Percentiles rank a stretch among this genome's conserved stretches.
Evolutionary conservation across 2,888 invertebrate genomes (phyloP).

Genomic region (Drosophila greeni): DNA sequence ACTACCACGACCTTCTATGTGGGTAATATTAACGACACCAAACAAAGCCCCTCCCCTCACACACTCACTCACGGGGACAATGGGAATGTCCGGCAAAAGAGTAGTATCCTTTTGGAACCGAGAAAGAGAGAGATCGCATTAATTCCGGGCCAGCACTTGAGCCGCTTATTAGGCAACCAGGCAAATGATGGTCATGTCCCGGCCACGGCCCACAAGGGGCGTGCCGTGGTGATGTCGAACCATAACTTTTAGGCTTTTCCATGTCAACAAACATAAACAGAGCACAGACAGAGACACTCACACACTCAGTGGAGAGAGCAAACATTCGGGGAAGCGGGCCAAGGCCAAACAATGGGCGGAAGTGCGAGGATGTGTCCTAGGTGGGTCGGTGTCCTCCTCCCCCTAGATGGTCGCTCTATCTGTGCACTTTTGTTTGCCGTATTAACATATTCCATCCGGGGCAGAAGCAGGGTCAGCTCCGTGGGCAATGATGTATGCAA

Average conservation of each 20-base stretch:
- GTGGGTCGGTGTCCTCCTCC: background rate
- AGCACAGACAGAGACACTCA: constrained; percentile 26
- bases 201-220: constrained; percentile 27
- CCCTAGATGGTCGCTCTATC: constrained; percentile 43
- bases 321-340: constrained; percentile 32
- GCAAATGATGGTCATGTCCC: constrained; percentile 57
- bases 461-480: constrained; percentile 22
- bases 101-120: constrained; percentile 49
- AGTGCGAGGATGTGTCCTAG: constrained; percentile 16
- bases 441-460: constrained; percentile 36
- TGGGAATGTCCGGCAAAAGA: constrained; percentile 49
- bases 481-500: constrained; percentile 62
- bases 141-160: constrained; percentile 70
- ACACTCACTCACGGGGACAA: constrained; percentile 18
- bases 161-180: constrained; percentile 66
- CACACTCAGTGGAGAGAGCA: constrained; percentile 15
- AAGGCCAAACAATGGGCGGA: constrained; percentile 44
- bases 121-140: constrained; percentile 47
- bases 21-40: constrained; percentile 38
- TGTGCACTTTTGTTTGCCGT: constrained; percentile 43
- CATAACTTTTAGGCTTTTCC: constrained; percentile 69
- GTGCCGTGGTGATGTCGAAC: constrained; percentile 50
- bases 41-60: constrained; percentile 19
- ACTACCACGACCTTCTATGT: constrained; percentile 31
- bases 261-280: constrained; percentile 67